Conservation (phyloP, 1,140 invertebrate genomes). For the Colletes gigas region DNA sequence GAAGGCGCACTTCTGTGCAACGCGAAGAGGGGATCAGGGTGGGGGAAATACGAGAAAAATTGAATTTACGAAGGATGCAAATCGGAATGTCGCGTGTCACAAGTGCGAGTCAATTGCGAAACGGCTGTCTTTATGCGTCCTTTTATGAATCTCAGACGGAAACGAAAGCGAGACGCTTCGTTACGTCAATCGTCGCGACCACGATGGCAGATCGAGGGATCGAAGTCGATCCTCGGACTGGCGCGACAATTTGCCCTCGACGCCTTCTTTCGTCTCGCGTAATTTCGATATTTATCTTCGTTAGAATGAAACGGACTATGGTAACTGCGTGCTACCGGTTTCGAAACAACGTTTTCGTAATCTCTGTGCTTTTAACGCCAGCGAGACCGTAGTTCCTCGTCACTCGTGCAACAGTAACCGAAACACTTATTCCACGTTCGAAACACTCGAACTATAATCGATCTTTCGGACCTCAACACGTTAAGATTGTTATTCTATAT, state of each 20-base stretch:
- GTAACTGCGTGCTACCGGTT: background rate
- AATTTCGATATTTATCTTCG: constrained; percentile 29
- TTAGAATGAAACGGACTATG: constrained; percentile 17
- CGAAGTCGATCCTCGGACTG: constrained; percentile 1
- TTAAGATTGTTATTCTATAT: no score
- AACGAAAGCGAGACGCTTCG: constrained; percentile 16
- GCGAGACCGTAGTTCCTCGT: background rate
- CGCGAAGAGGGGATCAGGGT: no score
- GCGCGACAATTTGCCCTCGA: constrained; percentile 4
- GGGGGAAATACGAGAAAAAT: background rate
- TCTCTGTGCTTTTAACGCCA: background rate
- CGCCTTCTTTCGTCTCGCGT: constrained; percentile 14
- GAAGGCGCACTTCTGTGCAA: background rate
- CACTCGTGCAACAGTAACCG: background rate
- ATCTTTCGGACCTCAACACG: no score
- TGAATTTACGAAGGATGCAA: background rate
- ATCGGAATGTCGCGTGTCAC: background rate
- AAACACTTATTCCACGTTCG: background rate
- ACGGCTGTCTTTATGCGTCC: background rate
- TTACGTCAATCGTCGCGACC: background rate
- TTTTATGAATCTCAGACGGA: background rate
- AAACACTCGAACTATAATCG: background rate
- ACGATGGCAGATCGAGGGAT: background rate
- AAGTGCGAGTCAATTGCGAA: background rate
- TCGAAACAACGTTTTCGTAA: background rate